These are phyloP conservation scores for Ridgeia piscesae DNA, from an alignment of 1,140 invertebrate genomes.

Conservation along the genomic window DNA sequence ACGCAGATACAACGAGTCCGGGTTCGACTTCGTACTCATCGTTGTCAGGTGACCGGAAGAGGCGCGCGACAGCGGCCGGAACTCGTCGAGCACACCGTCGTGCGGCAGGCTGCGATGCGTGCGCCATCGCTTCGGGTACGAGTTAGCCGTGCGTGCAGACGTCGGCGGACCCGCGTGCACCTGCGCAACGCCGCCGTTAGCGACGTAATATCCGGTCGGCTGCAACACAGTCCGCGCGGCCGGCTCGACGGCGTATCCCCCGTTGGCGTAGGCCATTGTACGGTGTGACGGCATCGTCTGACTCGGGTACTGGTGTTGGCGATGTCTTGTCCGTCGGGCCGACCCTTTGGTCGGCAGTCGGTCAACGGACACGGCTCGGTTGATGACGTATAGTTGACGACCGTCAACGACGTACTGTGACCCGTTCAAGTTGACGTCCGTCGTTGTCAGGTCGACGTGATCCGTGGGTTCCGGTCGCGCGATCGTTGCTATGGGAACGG, in stretches of 20 bases:
- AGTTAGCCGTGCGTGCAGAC: background rate
- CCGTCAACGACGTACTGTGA: background rate
- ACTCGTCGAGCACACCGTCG: background rate
- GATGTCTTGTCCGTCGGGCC: background rate
- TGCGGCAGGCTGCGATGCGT: background rate
- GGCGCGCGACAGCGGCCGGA: background rate
- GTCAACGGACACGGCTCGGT: background rate
- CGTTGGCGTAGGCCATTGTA: background rate
- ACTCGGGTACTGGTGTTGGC: background rate
- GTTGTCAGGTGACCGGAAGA: background rate
- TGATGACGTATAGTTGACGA: background rate
- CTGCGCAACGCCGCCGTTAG: background rate
- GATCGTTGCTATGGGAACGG: background rate
- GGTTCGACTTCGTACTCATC: background rate
- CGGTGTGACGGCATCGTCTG: background rate
- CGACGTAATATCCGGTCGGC: background rate
- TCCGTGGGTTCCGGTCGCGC: background rate
- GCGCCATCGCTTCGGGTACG: conserved; percentile 2
- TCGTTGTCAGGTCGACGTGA: background rate
- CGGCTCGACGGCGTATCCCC: background rate
- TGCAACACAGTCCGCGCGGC: background rate
- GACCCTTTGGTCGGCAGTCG: background rate
- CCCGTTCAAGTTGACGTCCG: background rate
- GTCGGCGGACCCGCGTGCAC: background rate
- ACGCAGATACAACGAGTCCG: background rate